Conservation (phyloP, 2,888 invertebrate species). For the Drosophila neonasuta region DNA sequence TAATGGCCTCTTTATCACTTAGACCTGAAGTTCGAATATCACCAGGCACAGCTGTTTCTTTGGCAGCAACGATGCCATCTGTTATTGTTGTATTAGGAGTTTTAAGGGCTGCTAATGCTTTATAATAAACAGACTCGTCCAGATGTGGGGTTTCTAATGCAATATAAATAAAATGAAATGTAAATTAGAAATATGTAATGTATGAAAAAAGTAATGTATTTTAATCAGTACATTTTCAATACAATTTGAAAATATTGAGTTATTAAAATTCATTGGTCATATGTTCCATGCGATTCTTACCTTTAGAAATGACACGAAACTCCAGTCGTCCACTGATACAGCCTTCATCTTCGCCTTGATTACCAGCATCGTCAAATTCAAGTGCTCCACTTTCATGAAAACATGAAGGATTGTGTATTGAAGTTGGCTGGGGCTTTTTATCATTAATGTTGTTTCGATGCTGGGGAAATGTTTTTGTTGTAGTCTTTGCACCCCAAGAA, state of each 20-base stretch:
- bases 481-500: constrained; percentile 60
- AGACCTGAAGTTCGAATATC: constrained; percentile 20
- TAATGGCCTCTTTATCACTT: constrained; percentile 36
- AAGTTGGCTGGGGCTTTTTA: constrained; percentile 18
- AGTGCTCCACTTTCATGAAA: constrained; percentile 4
- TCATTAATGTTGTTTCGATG: constrained; percentile 40
- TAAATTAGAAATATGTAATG: background rate
- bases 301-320: constrained; percentile 88
- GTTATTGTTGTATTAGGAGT: constrained; percentile 48
- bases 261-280: too few species aligned
- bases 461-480: constrained; percentile 38
- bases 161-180: background rate
- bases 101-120: constrained; percentile 87
- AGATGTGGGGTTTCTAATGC: constrained; percentile 84
- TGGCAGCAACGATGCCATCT: constrained; percentile 5
- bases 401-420: constrained; percentile 5
- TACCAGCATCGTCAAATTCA: constrained; percentile 26
- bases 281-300: background rate
- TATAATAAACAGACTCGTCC: constrained; percentile 91
- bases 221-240: too few species aligned
- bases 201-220: too few species aligned
- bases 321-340: constrained; percentile 90
- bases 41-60: constrained; percentile 12
- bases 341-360: constrained; percentile 79
- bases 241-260: too few species aligned